Conservation (phyloP, 2,797 vertebrate species). For the Graptemys geographica region DNA sequence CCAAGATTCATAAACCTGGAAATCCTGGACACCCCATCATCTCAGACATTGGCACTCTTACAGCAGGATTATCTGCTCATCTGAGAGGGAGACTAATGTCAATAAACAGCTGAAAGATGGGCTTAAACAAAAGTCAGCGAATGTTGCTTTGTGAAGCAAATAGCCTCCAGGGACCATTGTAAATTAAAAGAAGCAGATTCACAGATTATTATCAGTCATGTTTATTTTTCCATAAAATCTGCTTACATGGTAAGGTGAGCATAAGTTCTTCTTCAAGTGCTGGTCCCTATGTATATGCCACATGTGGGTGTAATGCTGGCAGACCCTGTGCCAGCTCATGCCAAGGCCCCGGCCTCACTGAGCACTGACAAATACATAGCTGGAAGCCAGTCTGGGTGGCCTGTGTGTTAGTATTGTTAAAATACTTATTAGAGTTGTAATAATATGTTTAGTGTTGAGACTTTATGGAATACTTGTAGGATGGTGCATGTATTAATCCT, state of each 20-base stretch:
- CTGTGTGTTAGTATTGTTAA: background rate
- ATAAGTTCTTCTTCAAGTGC: background rate
- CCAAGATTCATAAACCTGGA: too few species aligned
- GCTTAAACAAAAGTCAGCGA: background rate
- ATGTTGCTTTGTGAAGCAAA: background rate
- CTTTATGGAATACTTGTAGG: too few species aligned
- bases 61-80: too few species aligned
- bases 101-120: background rate
- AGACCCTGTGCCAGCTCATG: background rate
- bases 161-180: background rate
- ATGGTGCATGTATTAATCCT: too few species aligned
- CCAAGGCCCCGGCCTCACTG: too few species aligned
- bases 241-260: constrained; percentile 42
- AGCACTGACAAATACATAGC: background rate
- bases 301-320: background rate
- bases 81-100: constrained; percentile 3
- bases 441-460: background rate
- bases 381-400: background rate
- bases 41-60: too few species aligned
- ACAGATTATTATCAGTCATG: constrained; percentile 1
- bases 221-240: constrained; percentile 16
- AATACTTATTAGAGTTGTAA: background rate
- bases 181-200: constrained; percentile 26
- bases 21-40: too few species aligned
- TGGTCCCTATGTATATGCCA: background rate